Evolutionary conservation across 64 coral and sea anemone genomes (phyloP), one percentile per base, ranked within the genome.

Genomic region (Pachyseris speciosa): DNA sequence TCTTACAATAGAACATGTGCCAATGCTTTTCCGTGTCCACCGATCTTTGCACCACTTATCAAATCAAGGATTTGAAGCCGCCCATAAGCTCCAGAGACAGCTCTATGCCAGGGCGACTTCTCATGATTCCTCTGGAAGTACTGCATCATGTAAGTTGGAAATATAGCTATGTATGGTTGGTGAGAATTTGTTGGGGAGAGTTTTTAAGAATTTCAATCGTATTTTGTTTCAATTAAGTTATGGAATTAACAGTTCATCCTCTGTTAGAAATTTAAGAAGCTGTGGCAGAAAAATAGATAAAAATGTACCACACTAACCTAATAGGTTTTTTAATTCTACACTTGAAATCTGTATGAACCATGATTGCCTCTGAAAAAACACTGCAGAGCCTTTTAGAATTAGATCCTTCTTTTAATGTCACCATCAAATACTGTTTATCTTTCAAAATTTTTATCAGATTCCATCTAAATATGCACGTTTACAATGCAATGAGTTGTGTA

Each of bases 71-170:
- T 57, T 85, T 3, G 83, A 85, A 55, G 36, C 59, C 16, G 57
- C 83, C 64, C 83, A 44, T 55, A 57, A 48, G 30, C 42, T 85
- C 31, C 59, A 86, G 47, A 49, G 83, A 19, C 83, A 71, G 28
- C 17, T 86, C 41, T 86, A 86, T 53, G 64, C 83, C 15, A 67
- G 44, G 20, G 83, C 83, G 17, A 67, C 83, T 19, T 69, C 61
- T 24, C 64, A 66, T 84, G 81, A 84, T n/a, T 40, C 36, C 19
- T 38, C 15, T 84, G 57, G 37, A 10, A 31, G 33, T 24, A 68
- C 57, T 37, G 58, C 81, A 22, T 67, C 81, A 60, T 44, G 81
- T 84, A n/a, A 28, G 81, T 84, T 29, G 34, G 40, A 40, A 37
- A 77, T n/a, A 40, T 43, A 30, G 55, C 26, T 51, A 27, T 36